These are phyloP conservation scores for Meloidogyne chitwoodi DNA, from an alignment of 1,140 invertebrate species.

Conservation along the genomic window DNA sequence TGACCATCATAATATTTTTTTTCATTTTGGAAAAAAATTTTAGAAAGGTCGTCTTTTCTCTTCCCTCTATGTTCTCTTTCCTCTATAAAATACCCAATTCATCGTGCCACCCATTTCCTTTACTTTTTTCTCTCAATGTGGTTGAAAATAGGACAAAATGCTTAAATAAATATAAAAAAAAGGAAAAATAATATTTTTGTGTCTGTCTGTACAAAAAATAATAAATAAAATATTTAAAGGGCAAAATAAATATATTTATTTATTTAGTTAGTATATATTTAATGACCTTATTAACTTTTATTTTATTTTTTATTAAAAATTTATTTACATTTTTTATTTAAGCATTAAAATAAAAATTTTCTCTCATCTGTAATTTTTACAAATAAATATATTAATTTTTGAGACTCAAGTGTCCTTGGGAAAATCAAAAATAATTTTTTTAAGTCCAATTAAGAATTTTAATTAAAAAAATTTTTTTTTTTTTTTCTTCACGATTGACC, in stretches of 20 bases:
- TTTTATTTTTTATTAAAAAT: not conserved
- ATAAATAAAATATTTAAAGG: not conserved
- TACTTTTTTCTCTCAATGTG: not conserved
- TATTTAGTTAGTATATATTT: too few species aligned
- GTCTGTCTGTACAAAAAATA: not conserved
- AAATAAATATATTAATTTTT: too few species aligned
- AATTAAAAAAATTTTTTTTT: not conserved
- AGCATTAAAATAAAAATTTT: too few species aligned
- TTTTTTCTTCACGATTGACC: not conserved
- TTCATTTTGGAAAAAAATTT: not conserved
- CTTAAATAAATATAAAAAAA: not conserved
- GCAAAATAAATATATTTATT: not conserved
- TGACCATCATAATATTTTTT: not conserved
- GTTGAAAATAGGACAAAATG: not conserved
- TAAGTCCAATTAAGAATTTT: too few species aligned
- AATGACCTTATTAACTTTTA: not conserved
- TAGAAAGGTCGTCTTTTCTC: not conserved
- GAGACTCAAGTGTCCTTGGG: not conserved
- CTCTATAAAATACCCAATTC: not conserved
- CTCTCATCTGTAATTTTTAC: too few species aligned
- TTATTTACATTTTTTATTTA: not conserved
- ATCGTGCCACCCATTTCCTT: not conserved
- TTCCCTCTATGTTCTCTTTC: not conserved
- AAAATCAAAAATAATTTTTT: too few species aligned
- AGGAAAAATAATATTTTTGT: not conserved